These are phyloP conservation scores for Ammospiza maritima DNA, from an alignment of 2,797 vertebrate species.

Conservation along the genomic window DNA sequence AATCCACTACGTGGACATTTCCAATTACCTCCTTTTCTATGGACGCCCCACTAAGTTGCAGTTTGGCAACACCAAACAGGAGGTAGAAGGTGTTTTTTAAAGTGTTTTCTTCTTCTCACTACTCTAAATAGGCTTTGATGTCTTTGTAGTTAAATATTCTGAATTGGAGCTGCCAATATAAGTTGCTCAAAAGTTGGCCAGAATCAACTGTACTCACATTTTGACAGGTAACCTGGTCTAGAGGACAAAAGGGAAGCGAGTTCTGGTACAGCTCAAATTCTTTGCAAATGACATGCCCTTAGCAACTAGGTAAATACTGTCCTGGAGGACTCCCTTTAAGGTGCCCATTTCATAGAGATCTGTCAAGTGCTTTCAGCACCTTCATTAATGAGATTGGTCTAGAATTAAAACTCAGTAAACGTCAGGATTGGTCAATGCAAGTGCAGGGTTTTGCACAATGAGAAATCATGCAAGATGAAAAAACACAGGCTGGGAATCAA, in stretches of 20 bases:
- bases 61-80: not conserved
- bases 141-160: not conserved
- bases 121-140: not conserved
- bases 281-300: not conserved
- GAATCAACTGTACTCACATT: not conserved
- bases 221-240: not conserved
- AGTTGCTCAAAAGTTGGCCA: not conserved
- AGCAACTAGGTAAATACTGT: not conserved
- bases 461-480: not conserved
- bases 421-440: not conserved
- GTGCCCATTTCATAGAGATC: not conserved
- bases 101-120: not conserved
- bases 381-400: not conserved
- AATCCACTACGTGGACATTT: not conserved
- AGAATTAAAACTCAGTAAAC: not conserved
- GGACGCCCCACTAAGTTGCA: not conserved
- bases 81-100: not conserved
- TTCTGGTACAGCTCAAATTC: not conserved
- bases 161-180: not conserved
- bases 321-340: not conserved
- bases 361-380: not conserved
- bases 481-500: not conserved
- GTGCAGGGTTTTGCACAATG: not conserved
- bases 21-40: not conserved
- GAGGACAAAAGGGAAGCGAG: not conserved